Evolutionary conservation across 2,797 vertebrate species (phyloP).

Genomic region (Peromyscus aztecus): DNA sequence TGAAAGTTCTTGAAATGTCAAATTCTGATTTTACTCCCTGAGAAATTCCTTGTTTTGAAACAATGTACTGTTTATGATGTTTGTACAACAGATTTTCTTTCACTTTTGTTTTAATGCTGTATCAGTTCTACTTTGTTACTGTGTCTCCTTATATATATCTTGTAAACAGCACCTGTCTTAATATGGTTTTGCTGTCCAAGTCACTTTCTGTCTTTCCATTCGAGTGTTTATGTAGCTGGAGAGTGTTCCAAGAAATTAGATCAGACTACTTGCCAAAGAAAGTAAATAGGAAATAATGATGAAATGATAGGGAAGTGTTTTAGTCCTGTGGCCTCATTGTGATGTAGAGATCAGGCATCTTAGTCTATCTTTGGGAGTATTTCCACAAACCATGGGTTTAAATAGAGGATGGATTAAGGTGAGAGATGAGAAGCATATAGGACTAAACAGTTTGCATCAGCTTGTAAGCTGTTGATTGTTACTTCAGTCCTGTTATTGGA

Average conservation of each 20-base stretch:
- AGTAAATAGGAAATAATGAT: background rate
- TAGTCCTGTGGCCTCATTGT: background rate
- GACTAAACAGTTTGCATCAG: background rate
- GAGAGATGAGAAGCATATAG: background rate
- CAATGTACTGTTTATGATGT: background rate
- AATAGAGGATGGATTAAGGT: background rate
- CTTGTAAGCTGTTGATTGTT: background rate
- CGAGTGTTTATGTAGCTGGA: background rate
- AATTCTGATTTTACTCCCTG: constrained; percentile 11
- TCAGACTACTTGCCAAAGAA: background rate
- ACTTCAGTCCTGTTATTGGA: background rate
- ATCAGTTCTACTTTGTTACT: background rate
- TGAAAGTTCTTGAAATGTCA: constrained; percentile 33
- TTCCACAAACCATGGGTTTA: background rate
- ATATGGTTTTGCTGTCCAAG: background rate
- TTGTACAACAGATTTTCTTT: background rate
- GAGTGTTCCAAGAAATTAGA: background rate
- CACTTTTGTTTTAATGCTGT: background rate
- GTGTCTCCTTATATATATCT: background rate
- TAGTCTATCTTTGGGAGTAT: background rate
- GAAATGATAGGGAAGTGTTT: background rate
- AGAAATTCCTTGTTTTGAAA: background rate
- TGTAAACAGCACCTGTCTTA: background rate
- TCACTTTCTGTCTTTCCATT: background rate
- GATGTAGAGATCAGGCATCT: background rate